Conservation (phyloP, 2,888 invertebrate genomes). For the Ischnura elegans region DNA sequence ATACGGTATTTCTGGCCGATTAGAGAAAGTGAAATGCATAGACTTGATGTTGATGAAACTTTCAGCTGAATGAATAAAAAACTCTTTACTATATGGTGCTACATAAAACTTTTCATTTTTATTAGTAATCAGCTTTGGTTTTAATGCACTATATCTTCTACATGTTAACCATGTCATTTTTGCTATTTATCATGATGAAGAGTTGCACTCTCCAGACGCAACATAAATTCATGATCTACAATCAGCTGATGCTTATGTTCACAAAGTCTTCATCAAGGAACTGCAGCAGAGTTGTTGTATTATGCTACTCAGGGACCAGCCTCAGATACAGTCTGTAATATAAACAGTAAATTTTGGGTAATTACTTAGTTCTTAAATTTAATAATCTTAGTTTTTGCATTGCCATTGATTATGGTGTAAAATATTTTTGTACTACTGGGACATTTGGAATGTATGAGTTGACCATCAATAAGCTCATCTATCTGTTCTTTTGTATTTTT, state of each 20-base stretch:
- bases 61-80: too few species aligned
- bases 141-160: neutral
- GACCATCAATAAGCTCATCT: too few species aligned
- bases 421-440: too few species aligned
- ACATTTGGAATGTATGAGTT: too few species aligned
- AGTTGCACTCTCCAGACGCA: neutral
- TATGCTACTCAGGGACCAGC: constrained; percentile 25
- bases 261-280: constrained; percentile 6
- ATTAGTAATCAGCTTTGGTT: too few species aligned
- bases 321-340: neutral
- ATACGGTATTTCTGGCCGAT: too few species aligned
- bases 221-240: constrained; percentile 22
- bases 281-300: neutral
- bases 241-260: constrained; percentile 12
- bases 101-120: neutral
- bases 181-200: constrained; percentile 31
- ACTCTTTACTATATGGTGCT: neutral
- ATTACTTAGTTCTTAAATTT: neutral
- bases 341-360: constrained; percentile 13
- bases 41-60: too few species aligned
- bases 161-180: neutral
- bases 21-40: too few species aligned
- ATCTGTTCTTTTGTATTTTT: too few species aligned
- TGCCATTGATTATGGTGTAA: neutral
- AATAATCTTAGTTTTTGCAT: neutral